These are phyloP conservation scores for Gasteruption jaculator DNA, from an alignment of 2,888 invertebrate species.

Conservation along the genomic window DNA sequence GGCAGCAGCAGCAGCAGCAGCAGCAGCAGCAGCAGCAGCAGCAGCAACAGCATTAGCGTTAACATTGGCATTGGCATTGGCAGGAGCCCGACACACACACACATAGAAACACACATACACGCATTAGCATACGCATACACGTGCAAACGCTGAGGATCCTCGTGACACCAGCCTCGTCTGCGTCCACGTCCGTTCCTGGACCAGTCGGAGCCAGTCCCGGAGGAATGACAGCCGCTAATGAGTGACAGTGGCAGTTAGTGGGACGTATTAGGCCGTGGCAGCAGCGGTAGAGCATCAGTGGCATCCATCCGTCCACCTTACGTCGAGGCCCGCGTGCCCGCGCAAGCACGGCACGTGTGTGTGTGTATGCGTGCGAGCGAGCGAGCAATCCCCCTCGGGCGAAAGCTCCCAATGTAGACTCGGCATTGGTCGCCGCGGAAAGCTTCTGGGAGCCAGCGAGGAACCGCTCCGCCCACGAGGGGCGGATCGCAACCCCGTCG, in stretches of 20 bases:
- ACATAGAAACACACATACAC: no score
- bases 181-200: constrained; percentile 5
- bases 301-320: neutral
- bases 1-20: constrained; percentile 15
- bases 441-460: constrained; percentile 34
- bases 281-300: neutral
- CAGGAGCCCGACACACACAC: no score
- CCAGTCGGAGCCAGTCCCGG: constrained; percentile 1
- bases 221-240: no score
- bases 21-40: constrained; percentile 15
- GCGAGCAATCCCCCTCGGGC: constrained; percentile 22
- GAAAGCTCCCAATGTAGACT: no score
- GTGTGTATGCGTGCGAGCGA: constrained; percentile 29
- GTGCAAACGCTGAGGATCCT: neutral
- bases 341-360: constrained; percentile 31
- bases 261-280: no score
- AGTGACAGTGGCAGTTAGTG: no score
- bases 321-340: constrained; percentile 19
- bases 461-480: constrained; percentile 35
- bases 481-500: constrained; percentile 36
- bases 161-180: neutral
- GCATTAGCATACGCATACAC: no score
- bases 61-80: no score
- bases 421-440: constrained; percentile 30
- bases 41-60: constrained; percentile 6